A percentile compares a stretch with the other conserved stretches of the same genome.
These are phyloP conservation scores for Teleopsis dalmanni DNA, from an alignment of 1,140 invertebrate species.

Conservation along the genomic window DNA sequence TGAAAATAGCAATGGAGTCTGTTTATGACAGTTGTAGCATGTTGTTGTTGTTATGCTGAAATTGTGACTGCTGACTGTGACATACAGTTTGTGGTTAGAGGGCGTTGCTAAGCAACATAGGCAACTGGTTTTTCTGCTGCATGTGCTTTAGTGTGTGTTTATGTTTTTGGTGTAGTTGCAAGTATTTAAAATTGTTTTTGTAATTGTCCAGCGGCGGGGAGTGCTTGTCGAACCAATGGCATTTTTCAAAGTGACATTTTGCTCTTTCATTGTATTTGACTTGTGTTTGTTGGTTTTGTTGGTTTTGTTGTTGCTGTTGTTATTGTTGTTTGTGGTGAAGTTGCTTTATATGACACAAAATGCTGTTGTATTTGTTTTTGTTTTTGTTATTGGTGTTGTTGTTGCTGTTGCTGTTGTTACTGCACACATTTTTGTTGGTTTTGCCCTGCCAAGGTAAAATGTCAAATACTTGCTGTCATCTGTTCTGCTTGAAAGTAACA, in stretches of 20 bases:
- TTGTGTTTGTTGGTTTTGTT: conserved; percentile 3
- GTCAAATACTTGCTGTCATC: conserved; percentile 43
- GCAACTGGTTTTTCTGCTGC: conserved; percentile 16
- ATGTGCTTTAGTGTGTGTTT: conserved; percentile 9
- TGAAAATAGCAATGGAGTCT: conserved; percentile 38
- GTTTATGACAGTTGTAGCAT: conserved; percentile 30
- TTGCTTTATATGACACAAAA: not conserved
- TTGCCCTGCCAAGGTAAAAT: conserved; percentile 42
- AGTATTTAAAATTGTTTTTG: not conserved
- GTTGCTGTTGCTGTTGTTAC: conserved; percentile 10
- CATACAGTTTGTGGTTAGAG: conserved; percentile 22
- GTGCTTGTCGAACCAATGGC: conserved; percentile 40
- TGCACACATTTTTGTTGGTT: conserved; percentile 1
- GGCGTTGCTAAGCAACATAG: conserved; percentile 44
- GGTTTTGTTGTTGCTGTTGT: not conserved
- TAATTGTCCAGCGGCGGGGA: conserved; percentile 12
- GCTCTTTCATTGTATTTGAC: too few species aligned
- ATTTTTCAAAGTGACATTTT: conserved; percentile 45
- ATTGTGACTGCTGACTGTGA: not conserved
- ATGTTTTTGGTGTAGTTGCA: conserved; percentile 5
- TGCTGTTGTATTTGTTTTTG: not conserved
- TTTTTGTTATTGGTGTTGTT: conserved; percentile 8
- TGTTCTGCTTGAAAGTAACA: conserved; percentile 30
- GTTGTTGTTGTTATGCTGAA: not conserved
- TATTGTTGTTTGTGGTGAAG: not conserved